A percentile compares a stretch with the other conserved stretches of the same genome.
Evolutionary conservation across 2,797 vertebrate genomes (phyloP).

Genomic region (Setipinna tenuifilis): DNA sequence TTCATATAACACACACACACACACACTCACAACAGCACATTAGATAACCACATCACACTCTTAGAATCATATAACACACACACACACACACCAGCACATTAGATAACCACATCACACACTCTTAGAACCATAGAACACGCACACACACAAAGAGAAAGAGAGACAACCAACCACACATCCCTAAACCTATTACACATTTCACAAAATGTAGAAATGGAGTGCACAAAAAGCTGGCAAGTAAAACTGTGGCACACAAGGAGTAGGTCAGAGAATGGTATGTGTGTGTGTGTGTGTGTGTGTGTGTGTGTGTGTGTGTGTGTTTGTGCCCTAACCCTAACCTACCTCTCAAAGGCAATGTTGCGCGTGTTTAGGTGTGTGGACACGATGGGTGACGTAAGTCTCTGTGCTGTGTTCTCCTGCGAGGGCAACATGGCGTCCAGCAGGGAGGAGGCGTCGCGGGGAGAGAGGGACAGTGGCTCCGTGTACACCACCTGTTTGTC

Average conservation of each 20-base stretch:
- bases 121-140: not conserved
- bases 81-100: too few species aligned
- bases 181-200: not conserved
- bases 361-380: slow-evolving; percentile 95
- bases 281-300: not conserved
- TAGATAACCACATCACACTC: too few species aligned
- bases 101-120: not conserved
- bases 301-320: not conserved
- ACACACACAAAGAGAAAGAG: too few species aligned
- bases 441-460: slow-evolving; percentile 86
- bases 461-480: slow-evolving; percentile 84
- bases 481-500: slow-evolving; percentile 97
- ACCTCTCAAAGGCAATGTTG: slow-evolving; percentile 95
- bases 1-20: too few species aligned
- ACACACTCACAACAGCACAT: too few species aligned
- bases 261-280: not conserved
- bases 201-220: not conserved
- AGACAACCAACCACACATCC: too few species aligned
- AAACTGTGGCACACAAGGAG: not conserved
- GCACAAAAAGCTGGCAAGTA: not conserved
- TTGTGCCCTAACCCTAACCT: slow-evolving; percentile 31
- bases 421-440: slow-evolving; percentile 92
- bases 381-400: slow-evolving; percentile 91
- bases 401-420: slow-evolving; percentile 91
- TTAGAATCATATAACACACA: too few species aligned